Base-by-base conservation (phyloP, 2,797 vertebrate genomes). In the Spinus olivaceus region DNA sequence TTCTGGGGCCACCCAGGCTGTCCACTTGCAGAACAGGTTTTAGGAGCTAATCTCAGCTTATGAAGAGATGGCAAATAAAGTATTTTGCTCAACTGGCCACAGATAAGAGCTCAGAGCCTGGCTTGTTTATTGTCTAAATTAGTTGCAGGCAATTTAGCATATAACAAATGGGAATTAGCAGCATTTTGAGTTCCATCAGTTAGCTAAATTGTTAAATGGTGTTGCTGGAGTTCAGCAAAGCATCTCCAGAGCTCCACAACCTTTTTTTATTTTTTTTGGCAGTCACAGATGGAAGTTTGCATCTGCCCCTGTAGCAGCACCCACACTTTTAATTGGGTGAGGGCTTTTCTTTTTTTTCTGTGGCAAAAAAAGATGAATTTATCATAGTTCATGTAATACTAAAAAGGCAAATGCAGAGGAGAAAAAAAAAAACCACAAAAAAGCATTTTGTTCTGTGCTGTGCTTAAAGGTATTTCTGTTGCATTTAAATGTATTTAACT, bases 221-320 rank as follows among this genome's bases (percentile, higher is more conserved):
- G 65, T 64, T 92, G 30, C 66, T 94, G 59, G 59, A 67, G 80
- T 50, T 94, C 86, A 90, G 50, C 27, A 95, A 93, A 95, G 88
- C 76, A 85, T 86, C 69, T 91, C 71, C 42, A 80, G 78, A 73
- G 21, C 42, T 61, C 14, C 49, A 39, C 33, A 91, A 71, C 42
- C 42, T 2, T 57, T 35, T 35, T 50, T 65, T 35, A 59, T 73
- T 72, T 80, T 80, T 85, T 72, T 80, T 81, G 67, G 57, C 87
- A 94, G 73, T 77, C 82, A 90, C 56, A 80, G 74, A 12, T 33
- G 59, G 69, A 86, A 82, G 42, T 92, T 87, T 86, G 16, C 28
- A 67, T 85, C 79, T 91, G 39, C 30, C 81, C 81, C 61, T 81
- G 32, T 78, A 85, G 78, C 78, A 91, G 42, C 57, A 50, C 46